Conservation (phyloP, 2,888 invertebrate species). For the Sepiola atlantica region DNA sequence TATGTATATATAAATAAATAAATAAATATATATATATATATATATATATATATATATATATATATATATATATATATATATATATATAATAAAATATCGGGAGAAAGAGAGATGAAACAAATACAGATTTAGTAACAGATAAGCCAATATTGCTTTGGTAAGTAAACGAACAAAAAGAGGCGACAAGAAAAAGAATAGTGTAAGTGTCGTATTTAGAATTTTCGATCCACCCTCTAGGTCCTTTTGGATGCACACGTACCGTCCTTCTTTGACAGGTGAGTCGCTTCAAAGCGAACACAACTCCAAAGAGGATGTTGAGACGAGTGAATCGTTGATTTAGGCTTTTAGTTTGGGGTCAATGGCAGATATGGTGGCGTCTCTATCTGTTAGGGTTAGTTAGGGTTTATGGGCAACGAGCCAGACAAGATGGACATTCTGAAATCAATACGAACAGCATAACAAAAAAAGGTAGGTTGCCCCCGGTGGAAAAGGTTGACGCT, state of each 20-base stretch:
- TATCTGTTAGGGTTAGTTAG: not conserved
- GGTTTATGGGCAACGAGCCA: not conserved
- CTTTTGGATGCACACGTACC: not conserved
- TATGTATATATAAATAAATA: not conserved
- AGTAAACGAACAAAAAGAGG: not conserved
- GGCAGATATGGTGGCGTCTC: not conserved
- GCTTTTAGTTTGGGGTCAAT: not conserved
- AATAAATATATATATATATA: not conserved
- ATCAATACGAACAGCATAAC: not conserved
- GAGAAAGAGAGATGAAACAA: not conserved
- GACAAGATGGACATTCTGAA: not conserved
- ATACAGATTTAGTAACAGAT: too few relatives aligned
- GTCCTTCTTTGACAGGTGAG: not conserved
- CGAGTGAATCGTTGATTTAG: not conserved
- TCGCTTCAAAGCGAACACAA: not conserved
- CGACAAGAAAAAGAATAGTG: not conserved
- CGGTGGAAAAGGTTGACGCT: not conserved
- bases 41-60: not conserved
- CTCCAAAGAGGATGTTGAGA: not conserved
- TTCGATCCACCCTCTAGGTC: not conserved
- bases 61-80: not conserved
- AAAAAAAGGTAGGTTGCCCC: not conserved
- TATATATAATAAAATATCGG: not conserved
- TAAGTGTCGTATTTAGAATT: not conserved
- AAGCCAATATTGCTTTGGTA: too few relatives aligned